Evolutionary conservation across 2,888 invertebrate species (phyloP).

Genomic region (Tribolium freemani): DNA sequence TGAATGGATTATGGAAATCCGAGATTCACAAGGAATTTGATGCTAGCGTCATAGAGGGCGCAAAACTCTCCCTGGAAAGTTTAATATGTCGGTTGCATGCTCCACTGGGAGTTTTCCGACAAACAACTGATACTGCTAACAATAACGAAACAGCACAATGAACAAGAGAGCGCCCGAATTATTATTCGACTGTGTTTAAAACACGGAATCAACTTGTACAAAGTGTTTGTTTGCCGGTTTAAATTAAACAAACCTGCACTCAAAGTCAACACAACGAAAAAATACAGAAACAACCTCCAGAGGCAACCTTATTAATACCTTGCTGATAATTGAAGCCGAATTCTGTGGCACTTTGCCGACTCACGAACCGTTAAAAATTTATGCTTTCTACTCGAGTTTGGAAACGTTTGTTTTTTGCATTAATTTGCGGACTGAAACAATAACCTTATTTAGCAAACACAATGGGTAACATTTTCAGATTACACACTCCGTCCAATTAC

Average conservation of each 20-base stretch:
- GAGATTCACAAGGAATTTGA: conserved; percentile 13
- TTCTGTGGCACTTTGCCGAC: conserved; percentile 10
- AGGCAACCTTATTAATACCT: neutral
- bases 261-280: conserved; percentile 20
- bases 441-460: conserved; percentile 33
- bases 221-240: conserved; percentile 36
- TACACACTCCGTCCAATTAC: neutral
- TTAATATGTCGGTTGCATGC: conserved; percentile 41
- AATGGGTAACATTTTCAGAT: conserved; percentile 17
- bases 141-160: conserved; percentile 14
- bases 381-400: conserved; percentile 32
- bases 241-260: conserved; percentile 34
- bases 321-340: neutral
- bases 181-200: conserved; percentile 33
- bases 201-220: conserved; percentile 34
- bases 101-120: conserved; percentile 32
- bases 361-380: conserved; percentile 30
- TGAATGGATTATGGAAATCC: conserved; percentile 14
- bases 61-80: conserved; percentile 15
- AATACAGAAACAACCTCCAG: conserved; percentile 12
- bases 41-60: conserved; percentile 15
- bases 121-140: conserved; percentile 38
- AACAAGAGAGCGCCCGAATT: conserved; percentile 28
- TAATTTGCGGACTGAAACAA: conserved; percentile 7
- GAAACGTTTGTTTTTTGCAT: conserved; percentile 21